Base-by-base conservation (phyloP, 2,797 vertebrate species). In the Danio albolineatus region DNA sequence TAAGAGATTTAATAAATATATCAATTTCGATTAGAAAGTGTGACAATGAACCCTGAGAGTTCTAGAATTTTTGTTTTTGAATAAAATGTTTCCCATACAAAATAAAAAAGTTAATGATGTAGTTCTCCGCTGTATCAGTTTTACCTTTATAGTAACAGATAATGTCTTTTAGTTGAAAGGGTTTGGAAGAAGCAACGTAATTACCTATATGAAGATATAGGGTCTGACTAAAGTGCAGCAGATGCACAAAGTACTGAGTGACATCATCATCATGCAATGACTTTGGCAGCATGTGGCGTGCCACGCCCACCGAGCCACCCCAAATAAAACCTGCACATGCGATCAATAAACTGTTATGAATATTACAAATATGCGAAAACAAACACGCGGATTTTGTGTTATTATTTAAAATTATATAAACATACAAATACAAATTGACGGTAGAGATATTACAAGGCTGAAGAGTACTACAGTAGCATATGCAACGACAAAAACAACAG, bases 301-400 rank as follows among this genome's bases (percentile, higher is more conserved):
- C 53, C 75, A 77, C 75, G 64, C 64, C 75, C 75, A 77, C 75
- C 9, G 28, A 56, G 46, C 51, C 4, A 56, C 43, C 51, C 10
- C 48, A 54, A 7, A 13, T 54, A 21, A 53, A 59, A 65, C n/a
- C 17, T 6, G 9, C 21, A 56, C n/a, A 16, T 16, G 13, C 4
- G 2, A 16, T 1, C 8, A 4, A 13, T 36, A 28, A 65, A 66
- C 10, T 46, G 44, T 10, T 4, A 7, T 16, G 10, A 17, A 10
- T 7, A 10, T 0, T 2, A 16, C 10, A 16, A 16, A 41, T n/a
- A 38, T 38, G 12, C 41, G 17, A n/a, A 17, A 6, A 59, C 4
- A 4, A 36, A 9, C 9, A 5, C 4, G 51, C 17, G 0, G 3
- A 6, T 2, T n/a, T 39, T 7, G 9, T 0, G 38, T 39, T 14